phyloP scores from a whole-genome alignment of 2,113 vertebrate species.

The Grammomys surdaster region DNA sequence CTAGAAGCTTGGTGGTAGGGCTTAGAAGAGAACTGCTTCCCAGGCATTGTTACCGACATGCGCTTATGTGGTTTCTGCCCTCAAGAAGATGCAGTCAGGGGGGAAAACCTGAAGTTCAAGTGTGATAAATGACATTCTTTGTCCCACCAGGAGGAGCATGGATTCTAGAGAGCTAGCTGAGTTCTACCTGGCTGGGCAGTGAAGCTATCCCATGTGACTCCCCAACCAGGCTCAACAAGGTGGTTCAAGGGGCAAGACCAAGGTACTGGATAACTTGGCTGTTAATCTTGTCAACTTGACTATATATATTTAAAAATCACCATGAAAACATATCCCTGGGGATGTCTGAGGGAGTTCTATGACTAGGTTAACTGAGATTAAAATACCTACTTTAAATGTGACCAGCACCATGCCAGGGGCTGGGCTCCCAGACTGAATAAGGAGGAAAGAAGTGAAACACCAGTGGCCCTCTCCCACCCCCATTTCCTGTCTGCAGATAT shows the following conservation, averaged over 20 bases:
- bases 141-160: neutral
- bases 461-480: too few relatives aligned
- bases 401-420: too few relatives aligned
- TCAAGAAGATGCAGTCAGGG: neutral
- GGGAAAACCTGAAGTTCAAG: neutral
- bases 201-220: neutral
- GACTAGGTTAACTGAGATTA: neutral
- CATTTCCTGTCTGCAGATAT: neutral
- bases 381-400: neutral
- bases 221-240: neutral
- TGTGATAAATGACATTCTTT: neutral
- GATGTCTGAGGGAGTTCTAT: neutral
- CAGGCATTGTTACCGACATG: neutral
- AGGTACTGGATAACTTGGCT: neutral
- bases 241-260: rapidly evolving
- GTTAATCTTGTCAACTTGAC: neutral
- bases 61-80: neutral
- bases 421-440: neutral
- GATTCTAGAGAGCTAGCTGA: neutral
- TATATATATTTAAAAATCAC: neutral
- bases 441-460: neutral
- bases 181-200: neutral
- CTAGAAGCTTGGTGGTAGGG: neutral
- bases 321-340: neutral
- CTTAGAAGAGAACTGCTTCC: neutral